Evolutionary conservation across 64 coral and sea anemone species (phyloP), one percentile per base, ranked within the genome.

Genomic region (Montipora efflorescens): DNA sequence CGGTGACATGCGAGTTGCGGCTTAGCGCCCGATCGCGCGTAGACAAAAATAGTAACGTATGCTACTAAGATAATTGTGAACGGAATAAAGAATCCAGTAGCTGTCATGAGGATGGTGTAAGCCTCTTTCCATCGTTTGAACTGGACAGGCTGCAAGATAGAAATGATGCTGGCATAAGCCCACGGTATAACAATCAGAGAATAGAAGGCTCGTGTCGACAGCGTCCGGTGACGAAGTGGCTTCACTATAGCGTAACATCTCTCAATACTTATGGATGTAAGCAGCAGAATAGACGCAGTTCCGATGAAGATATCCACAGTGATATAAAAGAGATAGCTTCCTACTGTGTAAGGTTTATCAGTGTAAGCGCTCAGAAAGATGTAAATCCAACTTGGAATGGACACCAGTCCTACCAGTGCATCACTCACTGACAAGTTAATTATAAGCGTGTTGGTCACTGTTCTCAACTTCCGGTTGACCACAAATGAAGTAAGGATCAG

Each of bases 231-330:
- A 73, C 92, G 80, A 44, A 98, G 69, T 1, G 96, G 96, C 59
- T 75, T 87, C 12, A 98, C 96, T 43, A 98, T 92, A 3, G 96
- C 94, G 49, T 95, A 90, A 76, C 96, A 98, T 12, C 96, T 83
- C 8, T 98, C 96, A 8, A 98, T 90, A 14, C 96, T 95, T 45
- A 98, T 98, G 10, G 93, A 84, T 8, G 96, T 98, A 0, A 98
- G 87, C 5, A 93, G 96, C 61, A 98, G 77, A 72, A 98, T 98
- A 16, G 93, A 95, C 7, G 96, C 96, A 8, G 74, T 95, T 46
- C 96, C 96, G 70, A 95, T 95, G 75, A 98, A 98, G 8, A 98
- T 98, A 51, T 98, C 96, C 61, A 95, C 82, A 3, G 94, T 88
- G 10, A 87, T 93, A 51, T 95, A 98, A 68, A 98, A 98, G 46